Conservation (phyloP, 30 jellyfish, hydroid and myxozoan species). For the Pseudorhiza aurosa region DNA sequence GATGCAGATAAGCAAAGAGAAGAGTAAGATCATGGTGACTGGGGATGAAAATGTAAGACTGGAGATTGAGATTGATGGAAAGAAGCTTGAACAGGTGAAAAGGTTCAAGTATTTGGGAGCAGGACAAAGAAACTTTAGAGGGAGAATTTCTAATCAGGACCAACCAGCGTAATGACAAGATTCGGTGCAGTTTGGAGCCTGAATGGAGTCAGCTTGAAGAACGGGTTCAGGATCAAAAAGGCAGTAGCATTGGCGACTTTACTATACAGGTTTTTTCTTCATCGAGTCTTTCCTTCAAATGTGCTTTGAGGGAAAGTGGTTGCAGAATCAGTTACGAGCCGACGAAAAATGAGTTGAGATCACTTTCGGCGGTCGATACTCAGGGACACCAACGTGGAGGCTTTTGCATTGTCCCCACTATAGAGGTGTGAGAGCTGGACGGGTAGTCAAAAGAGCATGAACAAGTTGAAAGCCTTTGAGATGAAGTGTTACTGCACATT, state of each 20-base stretch:
- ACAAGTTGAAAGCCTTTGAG: too few relatives aligned
- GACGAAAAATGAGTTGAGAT: too few relatives aligned
- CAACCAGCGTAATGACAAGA: slow-evolving; percentile 30
- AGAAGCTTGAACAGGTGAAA: slow-evolving; percentile 33
- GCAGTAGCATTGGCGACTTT: too few relatives aligned
- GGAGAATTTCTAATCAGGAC: not conserved
- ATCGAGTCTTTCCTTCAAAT: too few relatives aligned
- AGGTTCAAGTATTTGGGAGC: slow-evolving; percentile 50
- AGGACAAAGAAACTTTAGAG: not conserved
- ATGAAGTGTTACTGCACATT: slow-evolving; percentile 15
- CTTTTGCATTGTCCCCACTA: not conserved
- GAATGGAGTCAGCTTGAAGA: slow-evolving; percentile 13
- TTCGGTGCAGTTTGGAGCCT: slow-evolving; percentile 11
- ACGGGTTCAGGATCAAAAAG: not conserved
- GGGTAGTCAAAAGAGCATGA: too few relatives aligned
- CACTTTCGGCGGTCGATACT: too few relatives aligned
- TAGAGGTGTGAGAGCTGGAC: slow-evolving; percentile 40
- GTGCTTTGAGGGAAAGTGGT: too few relatives aligned
- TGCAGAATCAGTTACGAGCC: too few relatives aligned
- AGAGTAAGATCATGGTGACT: too few relatives aligned
- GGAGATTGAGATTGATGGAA: slow-evolving; percentile 14
- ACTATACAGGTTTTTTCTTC: too few relatives aligned
- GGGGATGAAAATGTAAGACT: slow-evolving; percentile 16
- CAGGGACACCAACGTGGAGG: too few relatives aligned
- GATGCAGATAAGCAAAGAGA: slow-evolving; percentile 27